Conservation (phyloP, 2,888 invertebrate genomes). For the Platypus cylindrus region DNA sequence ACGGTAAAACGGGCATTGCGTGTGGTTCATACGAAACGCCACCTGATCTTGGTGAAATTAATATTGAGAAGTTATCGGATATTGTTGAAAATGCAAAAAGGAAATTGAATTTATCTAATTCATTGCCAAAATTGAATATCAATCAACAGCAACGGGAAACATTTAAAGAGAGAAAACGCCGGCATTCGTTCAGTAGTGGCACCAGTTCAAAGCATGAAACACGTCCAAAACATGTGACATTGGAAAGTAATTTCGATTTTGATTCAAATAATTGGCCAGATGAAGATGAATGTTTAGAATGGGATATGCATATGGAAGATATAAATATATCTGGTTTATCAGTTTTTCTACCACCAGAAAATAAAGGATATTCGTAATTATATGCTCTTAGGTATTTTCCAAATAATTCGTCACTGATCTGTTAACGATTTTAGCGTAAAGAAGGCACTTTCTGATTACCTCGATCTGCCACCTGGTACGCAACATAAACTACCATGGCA, state of each 20-base stretch:
- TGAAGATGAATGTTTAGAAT: constrained; percentile 37
- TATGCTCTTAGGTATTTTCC: background rate
- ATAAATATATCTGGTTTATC: constrained; percentile 46
- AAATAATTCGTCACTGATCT: background rate
- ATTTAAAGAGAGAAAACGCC: too few species aligned
- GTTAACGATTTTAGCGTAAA: constrained; percentile 33
- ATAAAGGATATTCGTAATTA: constrained; percentile 62
- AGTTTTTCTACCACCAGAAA: constrained; percentile 61
- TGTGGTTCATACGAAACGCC: constrained; percentile 35
- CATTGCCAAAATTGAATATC: too few species aligned
- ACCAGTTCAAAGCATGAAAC: too few species aligned
- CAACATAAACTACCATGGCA: constrained; percentile 67
- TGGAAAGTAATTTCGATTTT: background rate
- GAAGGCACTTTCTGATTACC: constrained; percentile 45
- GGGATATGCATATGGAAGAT: constrained; percentile 33
- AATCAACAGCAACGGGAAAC: too few species aligned
- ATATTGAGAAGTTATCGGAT: constrained; percentile 36
- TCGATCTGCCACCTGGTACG: constrained; percentile 45
- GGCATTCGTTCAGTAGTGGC: too few species aligned
- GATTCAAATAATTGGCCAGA: constrained; percentile 37
- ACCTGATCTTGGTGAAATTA: constrained; percentile 36
- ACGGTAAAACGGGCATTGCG: constrained; percentile 29
- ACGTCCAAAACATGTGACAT: too few species aligned
- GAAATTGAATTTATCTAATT: constrained; percentile 30
- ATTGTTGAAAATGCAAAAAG: constrained; percentile 40